These are phyloP conservation scores for Tethya wilhelma DNA, from an alignment of 37 sponge, comb jelly and placozoan species.

Conservation along the genomic window DNA sequence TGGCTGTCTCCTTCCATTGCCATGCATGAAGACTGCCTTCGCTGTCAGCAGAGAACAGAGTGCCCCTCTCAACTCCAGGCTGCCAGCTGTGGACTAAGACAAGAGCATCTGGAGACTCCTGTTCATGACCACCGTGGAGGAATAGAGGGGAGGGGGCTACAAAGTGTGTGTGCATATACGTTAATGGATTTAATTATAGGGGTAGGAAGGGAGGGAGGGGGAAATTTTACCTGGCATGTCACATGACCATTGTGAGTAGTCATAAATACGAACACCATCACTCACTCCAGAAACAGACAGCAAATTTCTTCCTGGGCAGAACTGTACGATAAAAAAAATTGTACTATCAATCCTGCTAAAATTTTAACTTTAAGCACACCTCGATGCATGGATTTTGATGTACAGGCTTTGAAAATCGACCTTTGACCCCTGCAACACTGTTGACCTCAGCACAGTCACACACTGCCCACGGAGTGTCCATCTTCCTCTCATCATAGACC, in stretches of 20 bases:
- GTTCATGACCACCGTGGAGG: constrained; percentile 62
- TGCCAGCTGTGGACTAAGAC: constrained; percentile 69
- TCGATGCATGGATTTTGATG: background rate
- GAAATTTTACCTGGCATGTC: constrained; percentile 1
- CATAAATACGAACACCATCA: constrained; percentile 27
- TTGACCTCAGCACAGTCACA: background rate
- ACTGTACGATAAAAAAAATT: constrained; percentile 7
- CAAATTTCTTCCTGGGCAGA: background rate
- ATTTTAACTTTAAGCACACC: no score
- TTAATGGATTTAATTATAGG: background rate
- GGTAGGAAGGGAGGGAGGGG: background rate
- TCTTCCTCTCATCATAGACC: background rate
- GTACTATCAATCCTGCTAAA: no score
- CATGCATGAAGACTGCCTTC: constrained; percentile 69
- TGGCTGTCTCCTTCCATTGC: constrained; percentile 48
- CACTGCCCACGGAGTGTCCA: no score
- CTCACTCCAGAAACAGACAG: constrained; percentile 26
- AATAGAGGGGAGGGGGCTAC: constrained; percentile 26
- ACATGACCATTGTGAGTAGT: constrained; percentile 14
- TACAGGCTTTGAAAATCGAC: background rate
- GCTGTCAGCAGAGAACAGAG: constrained; percentile 47
- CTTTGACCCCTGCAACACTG: background rate
- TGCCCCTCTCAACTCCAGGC: background rate
- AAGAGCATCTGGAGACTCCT: background rate
- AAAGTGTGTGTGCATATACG: background rate